Evolutionary conservation across 92 coral and sea anemone genomes (phyloP).

Genomic region (Actinernus sp.): DNA sequence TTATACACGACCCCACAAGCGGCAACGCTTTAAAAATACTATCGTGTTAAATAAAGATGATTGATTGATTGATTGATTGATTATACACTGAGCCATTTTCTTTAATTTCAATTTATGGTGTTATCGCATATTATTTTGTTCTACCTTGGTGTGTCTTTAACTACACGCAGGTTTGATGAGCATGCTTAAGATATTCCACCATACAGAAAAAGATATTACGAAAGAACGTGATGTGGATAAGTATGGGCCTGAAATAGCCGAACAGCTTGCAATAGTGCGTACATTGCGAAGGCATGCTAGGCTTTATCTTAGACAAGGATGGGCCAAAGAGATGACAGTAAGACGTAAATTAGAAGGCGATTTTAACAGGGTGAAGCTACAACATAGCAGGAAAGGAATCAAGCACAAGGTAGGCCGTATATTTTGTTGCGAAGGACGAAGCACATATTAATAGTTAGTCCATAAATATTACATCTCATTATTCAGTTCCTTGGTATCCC

Average conservation of each 20-base stretch:
- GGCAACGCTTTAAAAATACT: too few relatives aligned
- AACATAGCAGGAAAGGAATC: too few relatives aligned
- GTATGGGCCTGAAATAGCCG: constrained; percentile 68
- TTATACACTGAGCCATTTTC: too few relatives aligned
- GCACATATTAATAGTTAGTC: too few relatives aligned
- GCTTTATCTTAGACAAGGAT: constrained; percentile 44
- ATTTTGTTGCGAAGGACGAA: too few relatives aligned
- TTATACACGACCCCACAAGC: too few relatives aligned
- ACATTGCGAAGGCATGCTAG: constrained; percentile 45
- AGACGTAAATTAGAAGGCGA: constrained; percentile 78
- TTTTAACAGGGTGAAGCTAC: constrained; percentile 38
- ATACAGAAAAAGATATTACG: constrained; percentile 22
- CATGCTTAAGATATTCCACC: constrained; percentile 17
- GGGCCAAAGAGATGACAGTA: constrained; percentile 79
- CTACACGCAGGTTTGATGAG: constrained; percentile 1
- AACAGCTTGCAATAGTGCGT: constrained; percentile 54
- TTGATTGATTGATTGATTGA: too few relatives aligned
- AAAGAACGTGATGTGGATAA: constrained; percentile 57
- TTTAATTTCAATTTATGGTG: too few relatives aligned
- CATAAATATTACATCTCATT: too few relatives aligned
- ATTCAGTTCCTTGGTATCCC: too few relatives aligned
- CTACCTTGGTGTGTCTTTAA: constrained; percentile 14
- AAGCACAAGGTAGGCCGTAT: too few relatives aligned
- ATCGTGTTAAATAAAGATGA: too few relatives aligned
- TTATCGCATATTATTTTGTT: constrained; percentile 8